Base-by-base conservation (phyloP, 2,888 invertebrate species). In the Melipona bicolor region DNA sequence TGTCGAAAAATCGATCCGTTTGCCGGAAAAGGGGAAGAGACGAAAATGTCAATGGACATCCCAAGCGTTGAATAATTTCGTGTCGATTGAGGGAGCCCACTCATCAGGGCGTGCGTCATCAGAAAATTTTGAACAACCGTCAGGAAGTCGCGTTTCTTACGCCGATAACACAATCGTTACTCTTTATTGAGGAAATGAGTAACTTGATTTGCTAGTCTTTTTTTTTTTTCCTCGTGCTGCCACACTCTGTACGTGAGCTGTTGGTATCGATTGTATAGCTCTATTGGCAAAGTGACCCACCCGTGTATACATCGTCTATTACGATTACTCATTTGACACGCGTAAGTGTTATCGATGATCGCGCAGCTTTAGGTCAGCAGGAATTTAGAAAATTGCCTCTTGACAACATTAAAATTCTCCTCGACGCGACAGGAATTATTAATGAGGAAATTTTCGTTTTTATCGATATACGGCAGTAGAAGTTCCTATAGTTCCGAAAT, bases 191-290 rank as follows among this genome's bases (percentile, higher is more conserved):
- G 15, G 19, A 13, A 36, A 5, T 5, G 11, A 21, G 11, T 21
- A 19, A 24, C n/a, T 27, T 21, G 50, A 32, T 21, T 27, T n/a
- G 17, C 24, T 17, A 19, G 11, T 19, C 5, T 13, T 19, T 3
- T 13, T 21, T 77, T 77, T 21, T n/a, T 19, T 52, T 70, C 49
- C n/a, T n/a, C 17, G 32, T 64, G 15, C 11, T 17, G 19, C 13
- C 5, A 65, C 15, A 19, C n/a, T 56, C 4, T 3, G 27, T 32
- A 21, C 49, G 9, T 9, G n/a, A 59, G 24, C 17, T 54, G 68
- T n/a, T 62, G 24, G 76, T 84, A 83, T 83, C 79, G 84, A 84
- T 84, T 84, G 59, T 67, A 64, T 24, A 21, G 56, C 43, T 77
- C 43, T 59, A 52, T 54, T 64, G 69, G 64, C 75, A 72, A 83